Conservation (phyloP, 2,113 vertebrate species). For the Archilochus colubris region DNA sequence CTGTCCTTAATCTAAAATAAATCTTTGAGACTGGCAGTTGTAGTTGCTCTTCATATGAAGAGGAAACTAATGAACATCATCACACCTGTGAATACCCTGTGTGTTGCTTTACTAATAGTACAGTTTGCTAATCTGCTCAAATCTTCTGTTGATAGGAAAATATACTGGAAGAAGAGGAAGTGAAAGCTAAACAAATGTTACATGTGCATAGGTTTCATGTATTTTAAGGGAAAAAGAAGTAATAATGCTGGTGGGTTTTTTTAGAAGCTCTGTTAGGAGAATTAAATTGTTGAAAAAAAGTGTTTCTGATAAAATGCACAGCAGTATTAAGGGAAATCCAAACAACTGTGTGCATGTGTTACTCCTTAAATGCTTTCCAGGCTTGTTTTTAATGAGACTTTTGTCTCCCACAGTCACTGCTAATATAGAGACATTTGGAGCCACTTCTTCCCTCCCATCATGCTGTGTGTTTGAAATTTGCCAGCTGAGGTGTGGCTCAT, state of each 20-base stretch:
- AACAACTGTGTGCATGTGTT: not conserved
- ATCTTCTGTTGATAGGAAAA: not conserved
- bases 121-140: not conserved
- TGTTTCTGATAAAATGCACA: slow-evolving; percentile 3
- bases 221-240: not conserved
- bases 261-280: slow-evolving; percentile 17
- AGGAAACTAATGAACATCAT: not conserved
- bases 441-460: not conserved
- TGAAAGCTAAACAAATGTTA: not conserved
- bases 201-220: not conserved
- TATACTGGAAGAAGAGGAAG: not conserved
- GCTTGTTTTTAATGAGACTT: not conserved
- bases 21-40: not conserved
- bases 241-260: not conserved
- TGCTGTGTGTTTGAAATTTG: not conserved
- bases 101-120: not conserved
- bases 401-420: not conserved
- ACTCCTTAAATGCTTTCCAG: not conserved
- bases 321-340: not conserved
- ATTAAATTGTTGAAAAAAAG: not conserved
- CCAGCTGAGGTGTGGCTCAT: slow-evolving; percentile 9
- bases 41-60: not conserved
- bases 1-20: not conserved
- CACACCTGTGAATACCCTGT: not conserved
- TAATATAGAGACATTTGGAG: slow-evolving; percentile 5